Conservation (phyloP, 2,797 vertebrate genomes). For the Brachymystax lenok region DNA sequence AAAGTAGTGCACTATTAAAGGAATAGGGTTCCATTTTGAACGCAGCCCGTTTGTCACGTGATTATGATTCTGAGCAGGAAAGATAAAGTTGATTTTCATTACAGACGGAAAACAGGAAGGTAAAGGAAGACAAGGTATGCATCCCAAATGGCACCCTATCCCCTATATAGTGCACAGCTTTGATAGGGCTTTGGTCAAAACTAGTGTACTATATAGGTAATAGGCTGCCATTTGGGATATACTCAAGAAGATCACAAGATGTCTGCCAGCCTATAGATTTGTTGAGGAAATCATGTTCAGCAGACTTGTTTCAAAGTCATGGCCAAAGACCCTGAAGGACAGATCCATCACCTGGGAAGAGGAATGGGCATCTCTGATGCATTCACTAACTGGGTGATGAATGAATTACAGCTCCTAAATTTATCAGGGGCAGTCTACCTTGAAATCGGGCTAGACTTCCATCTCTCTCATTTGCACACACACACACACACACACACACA, state of each 20-base stretch:
- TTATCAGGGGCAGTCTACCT: constrained; percentile 78
- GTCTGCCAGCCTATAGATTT: constrained; percentile 43
- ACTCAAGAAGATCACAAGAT: constrained; percentile 7
- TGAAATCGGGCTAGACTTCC: constrained; percentile 76
- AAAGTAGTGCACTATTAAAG: too few relatives aligned
- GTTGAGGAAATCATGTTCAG: constrained; percentile 59
- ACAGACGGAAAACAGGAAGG: too few relatives aligned
- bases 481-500: background rate
- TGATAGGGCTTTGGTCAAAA: background rate
- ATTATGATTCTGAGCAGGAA: too few relatives aligned
- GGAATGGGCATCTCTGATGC: constrained; percentile 72
- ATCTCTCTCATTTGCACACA: constrained; percentile 43
- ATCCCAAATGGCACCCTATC: background rate
- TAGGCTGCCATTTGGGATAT: background rate
- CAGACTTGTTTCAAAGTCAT: constrained; percentile 73
- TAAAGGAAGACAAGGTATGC: too few relatives aligned
- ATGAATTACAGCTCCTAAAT: constrained; percentile 79
- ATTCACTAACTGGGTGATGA: constrained; percentile 75
- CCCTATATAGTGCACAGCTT: background rate
- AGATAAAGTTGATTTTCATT: too few relatives aligned
- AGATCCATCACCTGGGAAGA: constrained; percentile 70
- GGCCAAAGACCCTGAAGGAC: constrained; percentile 77
- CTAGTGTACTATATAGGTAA: background rate
- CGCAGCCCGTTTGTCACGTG: too few relatives aligned
- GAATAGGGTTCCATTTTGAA: too few relatives aligned